These are phyloP conservation scores for Eurypyga helias DNA, from an alignment of 2,113 vertebrate genomes.

Conservation along the genomic window DNA sequence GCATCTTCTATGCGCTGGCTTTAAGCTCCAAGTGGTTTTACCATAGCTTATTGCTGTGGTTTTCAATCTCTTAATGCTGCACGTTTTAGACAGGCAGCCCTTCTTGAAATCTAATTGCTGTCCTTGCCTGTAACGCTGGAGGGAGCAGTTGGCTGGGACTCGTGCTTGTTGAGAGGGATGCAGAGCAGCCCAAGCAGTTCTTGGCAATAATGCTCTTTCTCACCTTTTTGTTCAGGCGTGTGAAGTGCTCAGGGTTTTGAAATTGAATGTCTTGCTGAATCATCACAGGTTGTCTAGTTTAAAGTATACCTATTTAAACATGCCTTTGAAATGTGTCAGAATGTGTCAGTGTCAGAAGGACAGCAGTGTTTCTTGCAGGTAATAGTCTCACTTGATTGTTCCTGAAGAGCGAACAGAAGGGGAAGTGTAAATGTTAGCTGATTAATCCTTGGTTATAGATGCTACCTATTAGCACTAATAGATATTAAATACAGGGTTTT, in stretches of 20 bases:
- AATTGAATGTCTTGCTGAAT: not conserved
- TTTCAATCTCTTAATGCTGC: not conserved
- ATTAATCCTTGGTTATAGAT: not conserved
- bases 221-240: not conserved
- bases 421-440: not conserved
- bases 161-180: not conserved
- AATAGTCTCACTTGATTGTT: not conserved
- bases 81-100: not conserved
- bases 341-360: not conserved
- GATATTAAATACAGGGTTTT: not conserved
- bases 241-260: not conserved
- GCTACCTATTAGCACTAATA: not conserved
- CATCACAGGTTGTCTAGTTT: not conserved
- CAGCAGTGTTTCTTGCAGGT: not conserved
- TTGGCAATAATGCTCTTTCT: not conserved
- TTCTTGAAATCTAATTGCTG: not conserved
- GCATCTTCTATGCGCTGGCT: rapidly evolving
- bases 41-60: not conserved
- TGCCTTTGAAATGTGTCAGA: not conserved
- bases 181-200: not conserved
- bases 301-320: not conserved
- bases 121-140: not conserved
- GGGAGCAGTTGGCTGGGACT: not conserved
- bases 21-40: not conserved
- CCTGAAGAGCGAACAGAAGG: not conserved